Evolutionary conservation across 2,797 vertebrate species (phyloP).

Genomic region (Catharus ustulatus): DNA sequence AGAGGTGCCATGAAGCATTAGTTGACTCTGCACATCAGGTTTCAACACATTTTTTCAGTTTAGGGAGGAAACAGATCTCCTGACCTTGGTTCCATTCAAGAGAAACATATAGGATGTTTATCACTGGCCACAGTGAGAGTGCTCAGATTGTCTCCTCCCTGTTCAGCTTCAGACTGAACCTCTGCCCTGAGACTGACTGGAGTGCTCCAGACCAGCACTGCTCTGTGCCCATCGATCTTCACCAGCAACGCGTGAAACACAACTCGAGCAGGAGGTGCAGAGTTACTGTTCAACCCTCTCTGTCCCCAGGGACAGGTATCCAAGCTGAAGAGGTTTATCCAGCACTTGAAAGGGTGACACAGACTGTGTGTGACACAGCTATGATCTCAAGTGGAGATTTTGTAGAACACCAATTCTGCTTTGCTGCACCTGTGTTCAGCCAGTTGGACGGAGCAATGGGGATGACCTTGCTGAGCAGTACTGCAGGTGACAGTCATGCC

Average conservation of each 20-base stretch:
- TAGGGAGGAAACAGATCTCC: neutral
- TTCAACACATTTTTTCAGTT: neutral
- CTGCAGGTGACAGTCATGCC: neutral
- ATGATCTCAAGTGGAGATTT: neutral
- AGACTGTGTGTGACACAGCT: too few relatives aligned
- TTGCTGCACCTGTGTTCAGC: neutral
- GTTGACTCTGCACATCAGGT: neutral
- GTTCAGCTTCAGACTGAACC: neutral
- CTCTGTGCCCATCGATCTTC: neutral
- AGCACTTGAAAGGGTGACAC: neutral
- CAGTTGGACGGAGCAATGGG: neutral
- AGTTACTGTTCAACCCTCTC: neutral
- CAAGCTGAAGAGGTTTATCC: neutral
- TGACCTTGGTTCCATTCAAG: neutral
- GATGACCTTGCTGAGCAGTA: neutral
- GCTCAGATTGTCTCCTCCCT: neutral
- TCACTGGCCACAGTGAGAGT: neutral
- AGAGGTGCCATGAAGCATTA: neutral
- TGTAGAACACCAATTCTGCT: neutral
- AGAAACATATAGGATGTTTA: neutral
- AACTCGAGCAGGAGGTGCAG: neutral
- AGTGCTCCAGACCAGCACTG: neutral
- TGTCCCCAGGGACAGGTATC: neutral
- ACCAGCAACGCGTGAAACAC: neutral
- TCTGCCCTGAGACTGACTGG: neutral